phyloP scores from a whole-genome alignment of 1,140 invertebrate genomes.

The Zaprionus lachaisei region DNA sequence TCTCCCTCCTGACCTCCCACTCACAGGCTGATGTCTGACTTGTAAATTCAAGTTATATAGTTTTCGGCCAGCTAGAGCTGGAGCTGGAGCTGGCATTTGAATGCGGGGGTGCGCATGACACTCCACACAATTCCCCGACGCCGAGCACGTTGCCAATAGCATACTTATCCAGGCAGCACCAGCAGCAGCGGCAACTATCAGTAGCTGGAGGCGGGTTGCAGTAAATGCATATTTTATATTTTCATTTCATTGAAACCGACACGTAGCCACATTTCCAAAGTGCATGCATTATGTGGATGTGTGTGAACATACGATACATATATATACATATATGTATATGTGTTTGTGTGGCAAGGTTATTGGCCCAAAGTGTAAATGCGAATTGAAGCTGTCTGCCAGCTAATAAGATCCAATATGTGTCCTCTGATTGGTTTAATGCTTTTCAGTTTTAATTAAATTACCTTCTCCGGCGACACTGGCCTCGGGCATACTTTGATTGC shows the following conservation, averaged over 20 bases:
- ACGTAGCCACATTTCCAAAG: conserved; percentile 53
- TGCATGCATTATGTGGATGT: neutral
- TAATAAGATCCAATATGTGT: conserved; percentile 46
- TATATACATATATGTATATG: neutral
- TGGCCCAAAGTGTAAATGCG: conserved; percentile 46
- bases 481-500: conserved; percentile 10
- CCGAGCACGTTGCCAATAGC: conserved; percentile 61
- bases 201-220: conserved; percentile 43
- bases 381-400: conserved; percentile 39
- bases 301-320: conserved; percentile 8
- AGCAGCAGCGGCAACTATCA: conserved; percentile 39
- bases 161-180: conserved; percentile 70
- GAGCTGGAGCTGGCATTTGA: conserved; percentile 56
- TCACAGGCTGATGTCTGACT: conserved; percentile 25
- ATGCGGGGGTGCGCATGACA: conserved; percentile 55
- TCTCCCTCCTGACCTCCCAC: conserved; percentile 6
- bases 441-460: conserved; percentile 58
- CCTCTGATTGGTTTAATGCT: conserved; percentile 42
- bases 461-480: conserved; percentile 15
- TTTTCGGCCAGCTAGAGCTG: conserved; percentile 34
- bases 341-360: conserved; percentile 16
- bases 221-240: conserved; percentile 82
- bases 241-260: conserved; percentile 80
- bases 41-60: conserved; percentile 25
- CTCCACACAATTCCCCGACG: conserved; percentile 70